Percentiles rank a stretch among this genome's conserved stretches.
phyloP scores from a whole-genome alignment of 2,888 invertebrate genomes.

The Nasonovia ribisnigri region DNA sequence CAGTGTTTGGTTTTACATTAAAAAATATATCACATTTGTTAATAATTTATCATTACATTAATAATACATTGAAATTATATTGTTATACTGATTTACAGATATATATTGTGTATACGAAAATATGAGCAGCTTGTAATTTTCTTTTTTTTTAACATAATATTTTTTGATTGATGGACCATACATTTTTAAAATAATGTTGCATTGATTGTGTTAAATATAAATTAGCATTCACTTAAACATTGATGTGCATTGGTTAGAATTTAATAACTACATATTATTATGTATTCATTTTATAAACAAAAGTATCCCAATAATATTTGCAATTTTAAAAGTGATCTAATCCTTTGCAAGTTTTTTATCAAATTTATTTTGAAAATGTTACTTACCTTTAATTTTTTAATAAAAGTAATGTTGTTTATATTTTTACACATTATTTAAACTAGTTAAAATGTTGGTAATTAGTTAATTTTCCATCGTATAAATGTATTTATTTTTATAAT shows the following conservation, averaged over 20 bases:
- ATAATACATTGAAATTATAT: neutral
- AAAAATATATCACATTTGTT: neutral
- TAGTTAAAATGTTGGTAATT: constrained; percentile 35
- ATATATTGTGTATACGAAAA: constrained; percentile 8
- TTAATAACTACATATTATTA: neutral
- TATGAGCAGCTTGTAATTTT: neutral
- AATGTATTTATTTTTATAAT: constrained; percentile 24
- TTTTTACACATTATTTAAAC: constrained; percentile 24
- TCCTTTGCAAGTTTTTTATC: constrained; percentile 3
- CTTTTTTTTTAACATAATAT: neutral
- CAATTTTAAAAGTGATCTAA: neutral
- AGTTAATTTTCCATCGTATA: neutral
- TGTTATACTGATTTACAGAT: neutral
- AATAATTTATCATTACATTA: neutral
- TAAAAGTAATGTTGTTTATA: constrained; percentile 5
- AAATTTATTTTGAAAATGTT: constrained; percentile 29
- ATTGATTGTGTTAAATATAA: neutral
- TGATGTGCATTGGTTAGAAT: neutral
- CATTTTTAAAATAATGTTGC: neutral
- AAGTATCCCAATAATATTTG: neutral
- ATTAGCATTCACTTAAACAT: neutral
- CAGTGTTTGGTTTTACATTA: neutral
- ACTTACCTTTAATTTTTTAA: constrained; percentile 17
- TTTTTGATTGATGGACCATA: neutral
- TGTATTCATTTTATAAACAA: constrained; percentile 10